Evolutionary conservation across 1,140 invertebrate species (phyloP), one percentile per base, ranked within the genome.

Genomic region (Papilio helenus): DNA sequence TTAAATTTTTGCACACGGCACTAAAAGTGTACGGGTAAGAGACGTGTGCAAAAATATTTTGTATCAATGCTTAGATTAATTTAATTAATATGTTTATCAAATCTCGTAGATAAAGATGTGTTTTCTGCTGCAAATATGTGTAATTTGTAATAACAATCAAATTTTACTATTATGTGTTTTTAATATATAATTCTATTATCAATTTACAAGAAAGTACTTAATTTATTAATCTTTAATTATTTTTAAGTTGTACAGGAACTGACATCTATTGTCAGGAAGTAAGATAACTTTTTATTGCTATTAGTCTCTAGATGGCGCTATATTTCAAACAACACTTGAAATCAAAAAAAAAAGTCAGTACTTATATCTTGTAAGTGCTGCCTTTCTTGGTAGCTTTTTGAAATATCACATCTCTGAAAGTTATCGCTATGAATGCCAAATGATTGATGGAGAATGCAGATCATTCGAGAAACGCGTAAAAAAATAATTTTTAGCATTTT

Each of bases 41-140:
- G 61, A 14, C 61, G 61, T 68, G 61, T 68, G 61, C 61, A 68
- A 68, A 29, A 34, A 3, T 68, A 20, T 68, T 29, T 26, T 61
- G 0, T 39, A 39, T 39, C 34, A 68, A 16, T 16, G 23, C 23
- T 68, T 18, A 23, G 61, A 68, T 68, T 68, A 68, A 12, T 29
- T 29, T 29, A 55, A 55, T 29, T 68, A 68, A 68, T 29, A 29
- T 29, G 18, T 29, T 34, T 16, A 68, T 68, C 61, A 68, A 16
- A 29, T 68, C 20, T 16, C 5, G 61, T 16, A 34, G 61, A 34
- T 68, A 34, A 29, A 16, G 10, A 29, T 68, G 3, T 29, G 12
- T 29, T 0, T 68, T 68, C 26, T 12, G 14, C 44, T 46, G 10
- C 44, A 14, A 39, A 39, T 12, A 14, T 46, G 44, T 16, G 12